Conservation (phyloP, 2,113 vertebrate genomes). For the Gallinago jamesoni region DNA sequence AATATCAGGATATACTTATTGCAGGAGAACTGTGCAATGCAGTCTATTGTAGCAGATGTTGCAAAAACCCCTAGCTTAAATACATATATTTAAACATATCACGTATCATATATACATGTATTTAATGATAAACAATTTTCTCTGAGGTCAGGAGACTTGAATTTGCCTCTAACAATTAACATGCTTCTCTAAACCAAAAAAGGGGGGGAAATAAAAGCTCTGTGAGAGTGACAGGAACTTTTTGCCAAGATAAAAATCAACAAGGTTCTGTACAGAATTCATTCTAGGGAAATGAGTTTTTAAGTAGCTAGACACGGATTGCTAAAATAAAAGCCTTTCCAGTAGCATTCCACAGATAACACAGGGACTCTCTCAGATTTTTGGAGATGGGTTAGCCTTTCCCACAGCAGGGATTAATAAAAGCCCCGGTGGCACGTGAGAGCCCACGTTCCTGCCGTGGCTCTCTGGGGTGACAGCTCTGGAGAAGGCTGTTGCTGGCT, state of each 20-base stretch:
- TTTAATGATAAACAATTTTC: not conserved
- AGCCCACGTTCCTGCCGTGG: accelerated
- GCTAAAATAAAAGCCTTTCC: not conserved
- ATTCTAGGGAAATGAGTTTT: not conserved
- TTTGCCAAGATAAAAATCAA: not conserved
- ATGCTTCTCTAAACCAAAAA: not conserved
- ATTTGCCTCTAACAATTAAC: not conserved
- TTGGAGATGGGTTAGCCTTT: accelerated
- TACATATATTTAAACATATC: not conserved
- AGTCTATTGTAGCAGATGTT: not conserved
- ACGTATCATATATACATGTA: not conserved
- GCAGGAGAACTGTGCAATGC: not conserved
- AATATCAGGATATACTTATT: not conserved
- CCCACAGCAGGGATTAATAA: not conserved
- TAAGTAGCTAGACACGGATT: not conserved
- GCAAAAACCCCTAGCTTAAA: not conserved
- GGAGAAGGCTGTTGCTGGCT: not conserved
- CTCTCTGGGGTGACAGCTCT: not conserved
- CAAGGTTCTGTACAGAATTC: not conserved
- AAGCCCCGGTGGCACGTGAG: too few relatives aligned
- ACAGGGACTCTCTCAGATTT: not conserved
- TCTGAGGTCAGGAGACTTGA: not conserved
- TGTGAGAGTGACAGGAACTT: not conserved
- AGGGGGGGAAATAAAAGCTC: not conserved
- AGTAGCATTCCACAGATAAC: not conserved